Percentiles rank a stretch among this genome's conserved stretches.
Conservation (phyloP, 2,797 vertebrate genomes). For the Caiman crocodilus region DNA sequence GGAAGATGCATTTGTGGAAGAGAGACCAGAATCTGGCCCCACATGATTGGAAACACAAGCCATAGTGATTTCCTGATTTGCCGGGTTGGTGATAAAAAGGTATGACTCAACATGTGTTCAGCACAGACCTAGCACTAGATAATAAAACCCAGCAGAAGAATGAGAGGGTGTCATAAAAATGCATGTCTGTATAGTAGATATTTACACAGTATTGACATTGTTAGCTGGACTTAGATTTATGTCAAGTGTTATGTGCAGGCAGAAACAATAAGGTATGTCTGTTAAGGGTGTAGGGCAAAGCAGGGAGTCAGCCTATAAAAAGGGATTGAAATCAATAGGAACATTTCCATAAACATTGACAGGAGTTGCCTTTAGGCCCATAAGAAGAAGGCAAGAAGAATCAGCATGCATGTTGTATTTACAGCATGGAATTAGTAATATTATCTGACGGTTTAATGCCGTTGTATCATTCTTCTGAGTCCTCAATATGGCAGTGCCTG, state of each 20-base stretch:
- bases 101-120: background rate
- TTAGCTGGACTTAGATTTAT: conserved; percentile 48
- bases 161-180: conserved; percentile 18
- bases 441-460: background rate
- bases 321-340: conserved; percentile 22
- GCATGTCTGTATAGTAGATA: conserved; percentile 7
- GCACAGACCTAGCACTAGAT: conserved; percentile 9
- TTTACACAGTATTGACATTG: conserved; percentile 51
- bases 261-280: conserved; percentile 69
- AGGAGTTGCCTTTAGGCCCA: conserved; percentile 26
- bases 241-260: conserved; percentile 43
- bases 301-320: conserved; percentile 43
- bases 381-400: background rate
- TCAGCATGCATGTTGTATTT: background rate
- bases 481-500: background rate
- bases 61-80: background rate
- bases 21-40: background rate
- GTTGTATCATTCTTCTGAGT: background rate
- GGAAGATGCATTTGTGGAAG: background rate
- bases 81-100: background rate
- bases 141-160: conserved; percentile 21
- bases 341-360: conserved; percentile 26
- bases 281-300: conserved; percentile 51
- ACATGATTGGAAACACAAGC: background rate
- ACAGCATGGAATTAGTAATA: background rate